phyloP scores from a whole-genome alignment of 1,140 invertebrate genomes.

The Geopemphigus sp. region DNA sequence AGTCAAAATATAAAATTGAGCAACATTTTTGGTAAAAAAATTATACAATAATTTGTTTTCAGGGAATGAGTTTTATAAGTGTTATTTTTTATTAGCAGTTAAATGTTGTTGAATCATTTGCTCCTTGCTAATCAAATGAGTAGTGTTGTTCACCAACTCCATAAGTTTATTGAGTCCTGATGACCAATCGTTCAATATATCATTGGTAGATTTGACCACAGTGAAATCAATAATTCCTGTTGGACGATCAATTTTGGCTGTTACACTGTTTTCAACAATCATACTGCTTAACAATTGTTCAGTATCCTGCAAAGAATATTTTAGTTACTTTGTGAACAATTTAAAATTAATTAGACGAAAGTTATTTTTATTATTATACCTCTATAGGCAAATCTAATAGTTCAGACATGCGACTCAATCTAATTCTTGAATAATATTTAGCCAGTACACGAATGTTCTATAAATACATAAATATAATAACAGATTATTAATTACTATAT shows the following conservation, averaged over 20 bases:
- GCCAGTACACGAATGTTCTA: slow-evolving; percentile 99
- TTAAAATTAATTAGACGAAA: too few relatives aligned
- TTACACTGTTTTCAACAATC: slow-evolving; percentile 87
- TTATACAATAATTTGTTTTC: too few relatives aligned
- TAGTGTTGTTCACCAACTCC: slow-evolving; percentile 95
- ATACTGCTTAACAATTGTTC: slow-evolving; percentile 94
- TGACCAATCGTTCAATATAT: slow-evolving; percentile 94
- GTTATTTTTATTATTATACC: slow-evolving; percentile 54
- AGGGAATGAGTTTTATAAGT: slow-evolving; percentile 13
- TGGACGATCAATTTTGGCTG: slow-evolving; percentile 89
- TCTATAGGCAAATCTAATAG: slow-evolving; percentile 81
- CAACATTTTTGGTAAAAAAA: too few relatives aligned
- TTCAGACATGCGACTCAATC: slow-evolving; percentile 87
- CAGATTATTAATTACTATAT: too few relatives aligned
- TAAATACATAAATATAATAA: slow-evolving; percentile 54
- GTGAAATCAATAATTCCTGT: slow-evolving; percentile 86
- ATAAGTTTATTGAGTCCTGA: slow-evolving; percentile 88
- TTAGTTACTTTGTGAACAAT: too few relatives aligned
- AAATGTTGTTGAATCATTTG: slow-evolving; percentile 86
- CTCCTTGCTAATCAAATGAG: slow-evolving; percentile 98
- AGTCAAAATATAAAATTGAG: slow-evolving; percentile 7
- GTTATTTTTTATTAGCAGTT: slow-evolving; percentile 40
- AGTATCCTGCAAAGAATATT: slow-evolving; percentile 66
- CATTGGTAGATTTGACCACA: slow-evolving; percentile 85
- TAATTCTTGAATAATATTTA: slow-evolving; percentile 95